Evolutionary conservation across 2,888 invertebrate species (phyloP).

Genomic region (Hanleya hanleyi): DNA sequence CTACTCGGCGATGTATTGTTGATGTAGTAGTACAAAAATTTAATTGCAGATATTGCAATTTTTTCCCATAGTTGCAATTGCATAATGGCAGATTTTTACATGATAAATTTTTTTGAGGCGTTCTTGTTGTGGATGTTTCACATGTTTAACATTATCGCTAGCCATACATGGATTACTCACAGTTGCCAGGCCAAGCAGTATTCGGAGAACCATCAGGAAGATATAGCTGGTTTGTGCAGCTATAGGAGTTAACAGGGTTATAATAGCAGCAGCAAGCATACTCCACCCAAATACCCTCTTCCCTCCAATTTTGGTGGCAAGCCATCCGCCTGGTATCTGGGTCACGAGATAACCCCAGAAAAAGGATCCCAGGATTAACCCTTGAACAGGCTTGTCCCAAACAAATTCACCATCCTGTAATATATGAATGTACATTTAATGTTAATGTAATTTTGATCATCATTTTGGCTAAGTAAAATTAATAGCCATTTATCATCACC

Average conservation of each 20-base stretch:
- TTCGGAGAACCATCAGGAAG: slow-evolving; percentile 53
- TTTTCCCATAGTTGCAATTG: too few relatives aligned
- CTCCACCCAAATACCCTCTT: slow-evolving; percentile 59
- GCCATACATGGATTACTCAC: too few relatives aligned
- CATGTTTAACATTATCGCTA: too few relatives aligned
- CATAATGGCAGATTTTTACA: too few relatives aligned
- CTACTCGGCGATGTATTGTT: too few relatives aligned
- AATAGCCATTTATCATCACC: too few relatives aligned
- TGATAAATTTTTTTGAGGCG: too few relatives aligned
- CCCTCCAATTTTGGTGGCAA: slow-evolving; percentile 66
- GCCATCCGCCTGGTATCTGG: slow-evolving; percentile 64
- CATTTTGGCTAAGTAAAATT: too few relatives aligned
- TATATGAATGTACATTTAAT: neutral
- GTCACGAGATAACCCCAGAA: slow-evolving; percentile 66
- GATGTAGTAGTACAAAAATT: too few relatives aligned
- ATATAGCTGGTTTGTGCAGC: slow-evolving; percentile 50
- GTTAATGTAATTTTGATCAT: too few relatives aligned
- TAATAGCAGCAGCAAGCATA: slow-evolving; percentile 55
- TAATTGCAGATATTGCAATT: too few relatives aligned
- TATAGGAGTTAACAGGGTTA: slow-evolving; percentile 63
- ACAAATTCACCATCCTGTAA: slow-evolving; percentile 56
- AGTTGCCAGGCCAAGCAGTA: slow-evolving; percentile 55
- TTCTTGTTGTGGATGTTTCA: too few relatives aligned
- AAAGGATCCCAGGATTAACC: slow-evolving; percentile 60
- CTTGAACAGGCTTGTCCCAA: slow-evolving; percentile 60